Evolutionary conservation across 2,113 vertebrate genomes (phyloP).

Genomic region (Reinhardtius hippoglossoides): DNA sequence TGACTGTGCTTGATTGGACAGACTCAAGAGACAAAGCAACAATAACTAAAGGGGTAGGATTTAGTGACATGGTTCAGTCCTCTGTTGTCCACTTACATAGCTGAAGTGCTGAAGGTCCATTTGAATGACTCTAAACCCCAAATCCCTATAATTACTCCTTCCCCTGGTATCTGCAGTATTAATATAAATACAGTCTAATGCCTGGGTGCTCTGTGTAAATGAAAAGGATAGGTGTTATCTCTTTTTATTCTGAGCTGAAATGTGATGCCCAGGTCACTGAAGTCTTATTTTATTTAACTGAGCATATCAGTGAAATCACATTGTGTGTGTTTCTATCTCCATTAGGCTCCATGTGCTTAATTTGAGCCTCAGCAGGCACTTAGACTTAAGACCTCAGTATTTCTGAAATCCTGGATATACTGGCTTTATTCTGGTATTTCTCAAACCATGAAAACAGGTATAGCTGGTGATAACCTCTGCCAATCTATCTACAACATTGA

Average conservation of each 20-base stretch:
- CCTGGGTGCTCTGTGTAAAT: no score
- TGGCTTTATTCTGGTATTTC: not conserved
- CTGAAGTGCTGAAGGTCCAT: not conserved
- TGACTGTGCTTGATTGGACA: no score
- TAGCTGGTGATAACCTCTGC: not conserved
- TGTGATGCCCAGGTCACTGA: not conserved
- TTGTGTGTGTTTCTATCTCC: conserved; percentile 28
- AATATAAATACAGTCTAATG: no score
- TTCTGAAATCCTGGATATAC: not conserved
- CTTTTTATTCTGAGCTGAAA: not conserved
- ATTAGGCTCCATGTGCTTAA: not conserved
- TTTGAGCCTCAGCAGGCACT: not conserved
- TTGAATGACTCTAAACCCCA: not conserved
- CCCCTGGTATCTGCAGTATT: not conserved
- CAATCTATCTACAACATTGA: not conserved
- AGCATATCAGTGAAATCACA: conserved; percentile 7
- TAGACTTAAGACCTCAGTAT: not conserved
- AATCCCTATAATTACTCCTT: not conserved
- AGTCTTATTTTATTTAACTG: not conserved
- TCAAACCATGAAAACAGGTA: not conserved
- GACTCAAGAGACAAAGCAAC: no score
- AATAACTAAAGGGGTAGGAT: no score
- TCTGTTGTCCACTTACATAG: no score
- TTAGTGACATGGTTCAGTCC: no score
- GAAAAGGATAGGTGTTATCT: not conserved